Percentiles rank a stretch among this genome's conserved stretches.
Conservation (phyloP, 2,888 invertebrate species). For the Latrodectus hesperus region DNA sequence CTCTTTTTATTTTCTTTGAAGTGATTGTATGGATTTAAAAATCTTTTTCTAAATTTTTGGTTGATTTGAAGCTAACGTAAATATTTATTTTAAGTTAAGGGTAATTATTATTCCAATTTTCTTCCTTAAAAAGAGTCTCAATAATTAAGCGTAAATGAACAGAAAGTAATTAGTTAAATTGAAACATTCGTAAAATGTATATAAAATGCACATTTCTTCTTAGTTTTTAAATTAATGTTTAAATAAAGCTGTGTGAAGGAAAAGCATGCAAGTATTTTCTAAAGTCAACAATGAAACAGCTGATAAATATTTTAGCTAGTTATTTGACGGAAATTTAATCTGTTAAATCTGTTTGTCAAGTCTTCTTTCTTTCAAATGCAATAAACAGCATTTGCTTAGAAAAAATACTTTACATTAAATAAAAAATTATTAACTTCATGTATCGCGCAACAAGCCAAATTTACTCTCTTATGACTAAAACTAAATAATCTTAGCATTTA, state of each 20-base stretch:
- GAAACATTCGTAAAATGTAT: constrained; percentile 40
- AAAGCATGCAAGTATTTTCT: too few relatives aligned
- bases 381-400: too few relatives aligned
- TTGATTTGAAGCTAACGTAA: constrained; percentile 58
- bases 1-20: constrained; percentile 6
- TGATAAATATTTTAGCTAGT: too few relatives aligned
- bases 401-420: too few relatives aligned
- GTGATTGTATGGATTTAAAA: neutral
- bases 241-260: neutral
- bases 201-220: neutral
- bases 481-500: too few relatives aligned
- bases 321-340: too few relatives aligned
- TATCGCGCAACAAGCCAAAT: too few relatives aligned
- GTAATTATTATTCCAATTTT: constrained; percentile 52
- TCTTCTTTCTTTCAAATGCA: too few relatives aligned
- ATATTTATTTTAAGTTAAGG: constrained; percentile 54
- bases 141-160: constrained; percentile 59
- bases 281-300: too few relatives aligned
- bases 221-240: neutral
- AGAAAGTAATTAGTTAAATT: constrained; percentile 51
- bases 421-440: too few relatives aligned
- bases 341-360: too few relatives aligned
- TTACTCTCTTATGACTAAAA: too few relatives aligned
- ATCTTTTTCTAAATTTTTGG: constrained; percentile 31
- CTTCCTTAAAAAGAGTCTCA: constrained; percentile 27